Evolutionary conservation across 2,888 invertebrate genomes (phyloP).

Genomic region (Caenorhabditis angaria): DNA sequence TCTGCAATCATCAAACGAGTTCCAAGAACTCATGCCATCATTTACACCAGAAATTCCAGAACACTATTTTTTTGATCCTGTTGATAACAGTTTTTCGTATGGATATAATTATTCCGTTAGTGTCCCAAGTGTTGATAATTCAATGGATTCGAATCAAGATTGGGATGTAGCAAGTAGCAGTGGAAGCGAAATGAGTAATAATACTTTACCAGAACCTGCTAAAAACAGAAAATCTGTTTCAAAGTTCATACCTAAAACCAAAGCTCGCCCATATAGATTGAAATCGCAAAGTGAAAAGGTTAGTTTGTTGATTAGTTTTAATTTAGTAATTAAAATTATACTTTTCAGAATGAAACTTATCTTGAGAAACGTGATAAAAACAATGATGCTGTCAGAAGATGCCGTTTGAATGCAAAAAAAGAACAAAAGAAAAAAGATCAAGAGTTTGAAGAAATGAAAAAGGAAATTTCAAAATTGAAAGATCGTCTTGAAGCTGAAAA

Average conservation of each 20-base stretch:
- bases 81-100: too few relatives aligned
- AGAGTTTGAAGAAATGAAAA: slow-evolving; percentile 11
- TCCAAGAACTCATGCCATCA: too few relatives aligned
- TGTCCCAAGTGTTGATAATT: too few relatives aligned
- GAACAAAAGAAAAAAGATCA: slow-evolving; percentile 19
- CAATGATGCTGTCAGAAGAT: slow-evolving; percentile 52
- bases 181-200: too few relatives aligned
- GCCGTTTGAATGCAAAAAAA: slow-evolving; percentile 43
- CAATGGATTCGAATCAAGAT: too few relatives aligned
- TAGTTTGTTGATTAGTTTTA: too few relatives aligned
- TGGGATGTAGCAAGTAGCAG: too few relatives aligned
- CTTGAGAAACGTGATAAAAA: slow-evolving; percentile 46
- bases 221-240: not conserved
- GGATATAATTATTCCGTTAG: too few relatives aligned
- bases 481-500: not conserved
- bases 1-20: too few relatives aligned
- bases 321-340: not conserved
- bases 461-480: not conserved
- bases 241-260: slow-evolving; percentile 28
- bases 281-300: slow-evolving; percentile 40
- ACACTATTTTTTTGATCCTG: too few relatives aligned
- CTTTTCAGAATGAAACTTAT: slow-evolving; percentile 17
- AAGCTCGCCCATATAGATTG: slow-evolving; percentile 39
- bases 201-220: not conserved
- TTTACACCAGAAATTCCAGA: too few relatives aligned